Evolutionary conservation across 2,113 vertebrate species (phyloP).

Genomic region (Mustela lutreola): DNA sequence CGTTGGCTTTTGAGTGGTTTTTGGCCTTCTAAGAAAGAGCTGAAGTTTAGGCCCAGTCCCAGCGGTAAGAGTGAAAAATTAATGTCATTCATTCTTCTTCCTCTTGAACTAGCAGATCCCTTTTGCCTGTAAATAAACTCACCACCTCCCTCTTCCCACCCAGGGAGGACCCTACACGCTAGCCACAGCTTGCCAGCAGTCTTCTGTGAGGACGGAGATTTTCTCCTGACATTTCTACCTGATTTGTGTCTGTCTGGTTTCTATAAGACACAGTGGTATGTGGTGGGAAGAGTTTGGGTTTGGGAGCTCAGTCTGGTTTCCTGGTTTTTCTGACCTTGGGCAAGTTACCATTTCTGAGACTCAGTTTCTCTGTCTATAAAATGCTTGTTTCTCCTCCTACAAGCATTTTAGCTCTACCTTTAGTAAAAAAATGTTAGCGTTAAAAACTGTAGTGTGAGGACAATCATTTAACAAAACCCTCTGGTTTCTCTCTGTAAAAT

Average conservation of each 20-base stretch:
- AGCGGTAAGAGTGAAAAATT: slow-evolving; percentile 83
- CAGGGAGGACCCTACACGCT: background rate
- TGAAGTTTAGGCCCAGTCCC: slow-evolving; percentile 82
- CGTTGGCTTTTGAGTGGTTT: slow-evolving; percentile 83
- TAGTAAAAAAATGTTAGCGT: background rate
- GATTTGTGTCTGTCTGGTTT: background rate
- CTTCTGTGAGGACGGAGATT: background rate
- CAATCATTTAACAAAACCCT: background rate
- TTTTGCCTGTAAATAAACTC: slow-evolving; percentile 79
- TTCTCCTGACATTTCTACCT: background rate
- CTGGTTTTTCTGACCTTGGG: background rate
- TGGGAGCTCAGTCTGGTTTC: background rate
- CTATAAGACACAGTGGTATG: background rate
- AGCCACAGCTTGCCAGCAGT: background rate
- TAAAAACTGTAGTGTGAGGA: slow-evolving; percentile 7
- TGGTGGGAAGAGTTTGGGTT: background rate
- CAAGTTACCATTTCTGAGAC: background rate
- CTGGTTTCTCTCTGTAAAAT: background rate
- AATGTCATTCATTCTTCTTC: slow-evolving; percentile 81
- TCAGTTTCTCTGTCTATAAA: background rate
- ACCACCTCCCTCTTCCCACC: slow-evolving; percentile 66
- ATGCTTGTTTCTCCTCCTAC: background rate
- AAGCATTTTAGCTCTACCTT: background rate
- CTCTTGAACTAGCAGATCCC: slow-evolving; percentile 74
- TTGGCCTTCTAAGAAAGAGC: slow-evolving; percentile 80